Conservation (phyloP, 1,140 invertebrate species). For the Drosophila kohkoa region DNA sequence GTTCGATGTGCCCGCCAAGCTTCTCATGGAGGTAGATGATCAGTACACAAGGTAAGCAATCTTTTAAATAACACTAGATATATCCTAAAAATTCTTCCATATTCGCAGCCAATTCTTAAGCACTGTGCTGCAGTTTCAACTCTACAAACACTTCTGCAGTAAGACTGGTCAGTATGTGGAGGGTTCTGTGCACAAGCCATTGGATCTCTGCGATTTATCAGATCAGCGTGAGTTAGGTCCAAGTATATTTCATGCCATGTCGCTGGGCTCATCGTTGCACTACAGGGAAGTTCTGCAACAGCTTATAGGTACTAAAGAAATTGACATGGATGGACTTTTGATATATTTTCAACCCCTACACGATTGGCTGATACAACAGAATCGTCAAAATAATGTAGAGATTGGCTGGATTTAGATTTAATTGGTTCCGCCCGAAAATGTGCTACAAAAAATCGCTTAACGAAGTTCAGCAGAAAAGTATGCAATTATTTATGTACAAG, state of each 20-base stretch:
- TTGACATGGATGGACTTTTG: conserved; percentile 67
- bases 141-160: conserved; percentile 92
- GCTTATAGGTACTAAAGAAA: conserved; percentile 41
- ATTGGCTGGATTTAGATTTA: conserved; percentile 65
- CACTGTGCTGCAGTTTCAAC: conserved; percentile 93
- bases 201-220: conserved; percentile 94
- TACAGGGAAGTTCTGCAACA: conserved; percentile 59
- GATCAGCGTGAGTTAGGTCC: conserved; percentile 90
- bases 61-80: background rate
- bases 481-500: conserved; percentile 6
- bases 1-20: conserved; percentile 94
- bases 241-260: conserved; percentile 44
- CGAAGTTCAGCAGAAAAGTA: background rate
- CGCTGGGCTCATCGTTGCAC: conserved; percentile 66
- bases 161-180: conserved; percentile 90
- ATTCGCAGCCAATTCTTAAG: conserved; percentile 64
- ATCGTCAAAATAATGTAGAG: conserved; percentile 55
- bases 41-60: conserved; percentile 90
- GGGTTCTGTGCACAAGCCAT: conserved; percentile 87
- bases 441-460: background rate
- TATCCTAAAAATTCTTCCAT: background rate
- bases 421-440: background rate
- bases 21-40: conserved; percentile 92
- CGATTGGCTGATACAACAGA: conserved; percentile 66
- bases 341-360: conserved; percentile 69